Evolutionary conservation across 1,140 invertebrate species (phyloP), one percentile per base, ranked within the genome.

Genomic region (Prorops nasuta): DNA sequence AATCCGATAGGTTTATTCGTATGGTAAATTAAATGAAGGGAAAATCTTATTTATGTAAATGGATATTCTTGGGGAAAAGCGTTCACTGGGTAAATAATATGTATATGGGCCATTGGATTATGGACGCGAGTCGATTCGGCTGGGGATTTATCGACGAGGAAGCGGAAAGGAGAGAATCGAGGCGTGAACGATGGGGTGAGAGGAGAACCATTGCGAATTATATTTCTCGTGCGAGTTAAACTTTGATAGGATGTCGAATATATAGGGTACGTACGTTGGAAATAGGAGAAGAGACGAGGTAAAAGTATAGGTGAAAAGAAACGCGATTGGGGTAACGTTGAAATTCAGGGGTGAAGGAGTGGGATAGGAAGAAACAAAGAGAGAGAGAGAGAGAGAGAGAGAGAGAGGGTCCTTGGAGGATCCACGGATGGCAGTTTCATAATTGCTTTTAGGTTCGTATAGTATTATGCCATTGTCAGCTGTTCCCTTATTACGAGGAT

Each of bases 401-500:
- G 45, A 54, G 21, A 19, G 38, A 14, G 18, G 48, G 44, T 37
- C 51, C 51, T 57, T 62, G 54, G 56, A 67, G 56, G 58, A 60
- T 51, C 38, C 56, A 15, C 39, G 51, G 58, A 62, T 57, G 56
- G 57, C 58, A 62, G 63, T 48, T 61, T 63, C 57, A 56, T 69
- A 67, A 69, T 69, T 69, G 67, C 63, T 67, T 66, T 62, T 60
- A 58, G 63, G 45, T 57, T 42, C 47, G 10, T 28, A 28, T 54
- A 46, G 49, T 38, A 63, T 54, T 64, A 57, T 66, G 63, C 60
- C 63, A 67, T 54, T 67, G 63, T 69, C 65, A 67, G 65, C 65
- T 69, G 65, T 64, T 69, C 57, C 63, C 59, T 67, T 67, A 67
- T 67, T 67, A 67, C 63, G 56, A 58, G 59, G 48, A 60, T 60